Conservation (phyloP, 2,888 invertebrate genomes). For the Aphidius colemani region DNA sequence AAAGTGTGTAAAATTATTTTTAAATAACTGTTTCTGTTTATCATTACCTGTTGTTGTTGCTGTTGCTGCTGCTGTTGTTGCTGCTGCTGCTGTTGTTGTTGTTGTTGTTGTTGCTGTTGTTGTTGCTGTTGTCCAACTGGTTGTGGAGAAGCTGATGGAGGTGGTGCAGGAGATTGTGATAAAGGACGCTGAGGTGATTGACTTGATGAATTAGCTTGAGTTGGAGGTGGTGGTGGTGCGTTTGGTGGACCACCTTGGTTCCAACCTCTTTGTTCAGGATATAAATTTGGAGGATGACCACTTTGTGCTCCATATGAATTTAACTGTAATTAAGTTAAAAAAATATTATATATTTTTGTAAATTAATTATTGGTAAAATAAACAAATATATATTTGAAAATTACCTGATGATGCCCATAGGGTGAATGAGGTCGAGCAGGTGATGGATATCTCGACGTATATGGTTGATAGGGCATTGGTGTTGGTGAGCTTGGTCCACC, state of each 20-base stretch:
- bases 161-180: constrained; percentile 58
- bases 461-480: constrained; percentile 59
- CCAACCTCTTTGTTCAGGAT: constrained; percentile 57
- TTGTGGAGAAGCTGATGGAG: constrained; percentile 57
- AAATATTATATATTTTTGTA: background rate
- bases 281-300: constrained; percentile 54
- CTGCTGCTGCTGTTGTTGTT: background rate
- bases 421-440: constrained; percentile 57
- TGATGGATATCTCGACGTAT: constrained; percentile 58
- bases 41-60: constrained; percentile 17
- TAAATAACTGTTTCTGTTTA: background rate
- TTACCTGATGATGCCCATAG: constrained; percentile 57
- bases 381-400: background rate
- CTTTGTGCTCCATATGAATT: constrained; percentile 55
- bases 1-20: background rate
- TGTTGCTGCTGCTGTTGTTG: background rate
- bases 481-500: constrained; percentile 58
- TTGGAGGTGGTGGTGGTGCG: constrained; percentile 52
- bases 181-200: constrained; percentile 58
- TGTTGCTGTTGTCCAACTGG: constrained; percentile 52
- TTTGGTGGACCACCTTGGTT: constrained; percentile 55
- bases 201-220: constrained; percentile 54
- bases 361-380: background rate
- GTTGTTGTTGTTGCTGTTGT: constrained; percentile 32
- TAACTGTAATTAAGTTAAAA: constrained; percentile 41